Percentiles rank a stretch among this genome's conserved stretches.
Conservation (phyloP, 2,113 vertebrate genomes). For the Apus apus region DNA sequence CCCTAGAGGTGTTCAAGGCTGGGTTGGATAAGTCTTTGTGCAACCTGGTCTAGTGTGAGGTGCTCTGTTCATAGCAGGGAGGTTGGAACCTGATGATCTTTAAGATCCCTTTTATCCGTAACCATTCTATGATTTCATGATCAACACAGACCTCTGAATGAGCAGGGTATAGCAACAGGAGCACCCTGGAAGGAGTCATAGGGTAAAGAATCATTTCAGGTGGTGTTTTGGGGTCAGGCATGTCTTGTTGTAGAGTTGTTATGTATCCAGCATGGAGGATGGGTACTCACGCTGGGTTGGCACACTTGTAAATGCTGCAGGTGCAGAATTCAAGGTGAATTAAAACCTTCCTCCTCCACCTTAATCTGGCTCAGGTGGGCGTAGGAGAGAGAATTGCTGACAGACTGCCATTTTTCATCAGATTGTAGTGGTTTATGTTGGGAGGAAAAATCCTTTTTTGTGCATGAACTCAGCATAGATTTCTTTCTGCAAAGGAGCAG, state of each 20-base stretch:
- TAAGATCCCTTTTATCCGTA: too few species aligned
- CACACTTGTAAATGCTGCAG: background rate
- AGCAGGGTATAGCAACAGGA: rapidly evolving
- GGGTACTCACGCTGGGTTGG: background rate
- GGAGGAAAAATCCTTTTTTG: background rate
- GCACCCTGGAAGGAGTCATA: background rate
- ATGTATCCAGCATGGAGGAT: background rate
- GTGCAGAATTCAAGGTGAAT: background rate
- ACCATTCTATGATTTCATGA: too few species aligned
- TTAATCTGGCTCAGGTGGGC: rapidly evolving
- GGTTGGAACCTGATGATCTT: too few species aligned
- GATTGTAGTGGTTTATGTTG: background rate
- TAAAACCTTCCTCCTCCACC: rapidly evolving
- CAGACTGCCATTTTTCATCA: background rate
- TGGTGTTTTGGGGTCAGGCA: background rate
- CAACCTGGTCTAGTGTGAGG: too few species aligned
- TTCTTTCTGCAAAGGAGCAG: background rate
- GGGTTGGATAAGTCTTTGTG: too few species aligned
- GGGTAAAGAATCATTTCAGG: background rate
- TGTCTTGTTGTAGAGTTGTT: background rate
- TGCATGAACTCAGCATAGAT: background rate
- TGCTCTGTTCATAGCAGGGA: too few species aligned
- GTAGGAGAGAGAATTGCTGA: background rate
- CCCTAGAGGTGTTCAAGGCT: too few species aligned
- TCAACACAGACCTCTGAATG: background rate